Percentiles rank a stretch among this genome's conserved stretches.
Conservation (phyloP, 2,888 invertebrate genomes). For the Xestia ashworthii region DNA sequence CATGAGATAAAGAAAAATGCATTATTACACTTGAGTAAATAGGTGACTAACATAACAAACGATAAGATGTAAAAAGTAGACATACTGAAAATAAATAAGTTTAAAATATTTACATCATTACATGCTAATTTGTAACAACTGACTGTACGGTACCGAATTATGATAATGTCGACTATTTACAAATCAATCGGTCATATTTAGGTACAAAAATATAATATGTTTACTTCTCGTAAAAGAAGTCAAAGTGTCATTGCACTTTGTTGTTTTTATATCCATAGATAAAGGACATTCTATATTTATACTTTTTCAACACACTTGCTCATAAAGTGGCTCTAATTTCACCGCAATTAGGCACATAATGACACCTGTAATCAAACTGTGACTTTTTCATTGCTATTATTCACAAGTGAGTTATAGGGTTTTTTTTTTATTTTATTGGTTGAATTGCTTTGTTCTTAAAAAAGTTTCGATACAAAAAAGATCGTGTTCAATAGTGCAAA, state of each 20-base stretch:
- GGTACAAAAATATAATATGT: neutral
- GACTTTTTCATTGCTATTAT: too few relatives aligned
- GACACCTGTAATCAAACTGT: too few relatives aligned
- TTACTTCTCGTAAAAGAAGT: conserved; percentile 8
- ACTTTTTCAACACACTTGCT: too few relatives aligned
- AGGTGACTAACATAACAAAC: neutral
- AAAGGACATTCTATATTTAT: too few relatives aligned
- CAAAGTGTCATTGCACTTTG: conserved; percentile 33
- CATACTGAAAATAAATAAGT: conserved; percentile 12
- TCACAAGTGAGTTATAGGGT: too few relatives aligned
- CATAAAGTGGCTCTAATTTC: too few relatives aligned
- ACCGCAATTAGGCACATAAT: too few relatives aligned
- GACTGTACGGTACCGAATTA: conserved; percentile 5
- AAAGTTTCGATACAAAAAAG: too few relatives aligned
- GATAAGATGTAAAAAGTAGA: neutral
- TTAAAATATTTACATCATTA: neutral
- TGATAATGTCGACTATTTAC: neutral
- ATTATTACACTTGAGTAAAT: conserved; percentile 13
- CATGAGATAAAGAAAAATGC: neutral
- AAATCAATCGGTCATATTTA: neutral
- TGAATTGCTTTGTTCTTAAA: too few relatives aligned
- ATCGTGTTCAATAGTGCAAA: too few relatives aligned
- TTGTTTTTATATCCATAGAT: neutral
- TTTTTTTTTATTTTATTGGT: too few relatives aligned
- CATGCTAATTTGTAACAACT: conserved; percentile 3